phyloP scores from a whole-genome alignment of 2,113 vertebrate genomes.

The Apodemus sylvaticus region DNA sequence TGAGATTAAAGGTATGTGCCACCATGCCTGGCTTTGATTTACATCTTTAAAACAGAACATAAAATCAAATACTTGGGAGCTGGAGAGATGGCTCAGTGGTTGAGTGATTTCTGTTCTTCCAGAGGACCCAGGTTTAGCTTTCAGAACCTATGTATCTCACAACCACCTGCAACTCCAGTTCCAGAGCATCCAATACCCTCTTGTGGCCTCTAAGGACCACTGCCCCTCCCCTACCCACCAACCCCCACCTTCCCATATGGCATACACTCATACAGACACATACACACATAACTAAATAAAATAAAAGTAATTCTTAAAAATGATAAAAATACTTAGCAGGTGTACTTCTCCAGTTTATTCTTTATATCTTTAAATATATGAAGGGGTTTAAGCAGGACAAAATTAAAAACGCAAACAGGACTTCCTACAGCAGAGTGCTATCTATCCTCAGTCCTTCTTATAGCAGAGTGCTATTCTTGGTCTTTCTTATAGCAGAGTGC shows the following conservation, averaged over 20 bases:
- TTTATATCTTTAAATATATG: neutral
- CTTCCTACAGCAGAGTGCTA: too few species aligned
- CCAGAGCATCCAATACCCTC: neutral
- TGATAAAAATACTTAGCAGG: slow-evolving; percentile 21
- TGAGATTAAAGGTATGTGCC: neutral
- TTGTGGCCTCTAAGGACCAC: neutral
- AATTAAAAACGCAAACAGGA: neutral
- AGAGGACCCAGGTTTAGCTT: neutral
- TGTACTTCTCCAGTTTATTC: slow-evolving; percentile 25
- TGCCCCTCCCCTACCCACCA: too few species aligned
- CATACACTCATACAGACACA: neutral
- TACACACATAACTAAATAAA: neutral
- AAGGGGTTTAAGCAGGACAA: slow-evolving; percentile 40
- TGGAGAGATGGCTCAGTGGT: neutral
- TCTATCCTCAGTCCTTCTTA: too few species aligned
- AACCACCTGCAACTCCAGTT: neutral
- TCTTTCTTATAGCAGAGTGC: too few species aligned
- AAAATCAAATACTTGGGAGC: slow-evolving; percentile 24
- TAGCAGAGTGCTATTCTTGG: neutral
- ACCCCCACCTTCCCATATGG: too few species aligned
- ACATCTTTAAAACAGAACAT: slow-evolving; percentile 20
- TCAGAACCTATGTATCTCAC: neutral
- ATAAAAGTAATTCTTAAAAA: neutral
- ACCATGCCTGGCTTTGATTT: neutral
- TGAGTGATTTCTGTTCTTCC: neutral